phyloP scores from a whole-genome alignment of 2,113 vertebrate species.

The Accipiter cooperii region DNA sequence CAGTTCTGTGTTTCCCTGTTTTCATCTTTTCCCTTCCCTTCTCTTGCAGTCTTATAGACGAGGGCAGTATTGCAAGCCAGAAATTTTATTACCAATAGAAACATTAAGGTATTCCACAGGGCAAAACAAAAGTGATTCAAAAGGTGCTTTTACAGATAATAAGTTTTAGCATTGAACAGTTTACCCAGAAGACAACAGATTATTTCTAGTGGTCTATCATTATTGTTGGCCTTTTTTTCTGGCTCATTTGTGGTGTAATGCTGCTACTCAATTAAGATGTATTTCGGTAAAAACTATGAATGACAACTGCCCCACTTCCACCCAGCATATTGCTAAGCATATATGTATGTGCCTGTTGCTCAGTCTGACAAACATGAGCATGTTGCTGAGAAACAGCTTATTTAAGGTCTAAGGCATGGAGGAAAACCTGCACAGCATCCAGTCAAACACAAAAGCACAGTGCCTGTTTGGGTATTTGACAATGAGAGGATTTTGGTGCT shows the following conservation, averaged over 20 bases:
- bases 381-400: background rate
- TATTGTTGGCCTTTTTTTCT: conserved; percentile 41
- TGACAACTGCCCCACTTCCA: background rate
- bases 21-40: conserved; percentile 19
- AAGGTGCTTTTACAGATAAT: conserved; percentile 64
- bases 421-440: background rate
- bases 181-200: conserved; percentile 37
- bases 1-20: background rate
- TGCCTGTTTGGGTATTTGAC: background rate
- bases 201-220: conserved; percentile 39
- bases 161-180: conserved; percentile 51
- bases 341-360: background rate
- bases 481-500: background rate
- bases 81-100: conserved; percentile 62
- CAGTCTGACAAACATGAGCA: background rate
- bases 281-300: background rate
- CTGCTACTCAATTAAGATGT: conserved; percentile 43
- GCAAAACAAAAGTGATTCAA: conserved; percentile 71
- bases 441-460: background rate
- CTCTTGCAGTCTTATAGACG: conserved; percentile 6
- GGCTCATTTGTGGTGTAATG: conserved; percentile 49
- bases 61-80: conserved; percentile 32
- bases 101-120: conserved; percentile 67
- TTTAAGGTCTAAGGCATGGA: background rate
- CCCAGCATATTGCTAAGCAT: background rate